Percentiles rank a stretch among this genome's conserved stretches.
Conservation (phyloP, 2,113 vertebrate species). For the Capreolus pygargus region DNA sequence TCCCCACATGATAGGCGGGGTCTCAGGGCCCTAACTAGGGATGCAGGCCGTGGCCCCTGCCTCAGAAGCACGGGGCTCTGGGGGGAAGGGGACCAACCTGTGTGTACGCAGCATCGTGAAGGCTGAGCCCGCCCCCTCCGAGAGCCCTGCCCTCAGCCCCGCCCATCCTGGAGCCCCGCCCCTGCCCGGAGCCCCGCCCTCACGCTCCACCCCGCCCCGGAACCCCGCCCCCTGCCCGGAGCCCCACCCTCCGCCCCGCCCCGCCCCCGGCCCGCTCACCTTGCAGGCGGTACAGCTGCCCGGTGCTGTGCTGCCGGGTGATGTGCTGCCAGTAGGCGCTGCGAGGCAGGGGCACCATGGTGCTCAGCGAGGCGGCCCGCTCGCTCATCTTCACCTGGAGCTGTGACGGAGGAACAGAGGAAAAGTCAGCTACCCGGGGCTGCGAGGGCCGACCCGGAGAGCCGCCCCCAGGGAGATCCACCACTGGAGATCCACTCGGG, state of each 20-base stretch:
- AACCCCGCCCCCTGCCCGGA: neutral
- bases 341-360: slow-evolving; percentile 85
- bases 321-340: slow-evolving; percentile 89
- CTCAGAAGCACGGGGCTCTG: fast-evolving
- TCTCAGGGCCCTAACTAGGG: neutral
- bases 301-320: slow-evolving; percentile 82
- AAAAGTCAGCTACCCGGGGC: fast-evolving
- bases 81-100: too few relatives aligned
- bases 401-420: slow-evolving; percentile 53
- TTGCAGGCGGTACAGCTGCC: slow-evolving; percentile 83
- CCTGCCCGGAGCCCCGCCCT: too few relatives aligned
- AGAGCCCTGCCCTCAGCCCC: neutral
- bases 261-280: slow-evolving; percentile 66
- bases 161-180: too few relatives aligned
- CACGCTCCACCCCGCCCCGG: too few relatives aligned
- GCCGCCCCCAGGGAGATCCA: too few relatives aligned
- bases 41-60: fast-evolving
- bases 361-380: slow-evolving; percentile 80
- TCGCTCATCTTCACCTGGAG: slow-evolving; percentile 86
- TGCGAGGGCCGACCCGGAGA: fast-evolving
- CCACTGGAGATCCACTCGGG: too few relatives aligned
- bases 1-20: neutral
- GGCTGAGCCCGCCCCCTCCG: neutral
- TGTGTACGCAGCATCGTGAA: fast-evolving
- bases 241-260: too few relatives aligned